Evolutionary conservation across 1,140 invertebrate genomes (phyloP), one percentile per base, ranked within the genome.

Genomic region (Penaeus chinensis): DNA sequence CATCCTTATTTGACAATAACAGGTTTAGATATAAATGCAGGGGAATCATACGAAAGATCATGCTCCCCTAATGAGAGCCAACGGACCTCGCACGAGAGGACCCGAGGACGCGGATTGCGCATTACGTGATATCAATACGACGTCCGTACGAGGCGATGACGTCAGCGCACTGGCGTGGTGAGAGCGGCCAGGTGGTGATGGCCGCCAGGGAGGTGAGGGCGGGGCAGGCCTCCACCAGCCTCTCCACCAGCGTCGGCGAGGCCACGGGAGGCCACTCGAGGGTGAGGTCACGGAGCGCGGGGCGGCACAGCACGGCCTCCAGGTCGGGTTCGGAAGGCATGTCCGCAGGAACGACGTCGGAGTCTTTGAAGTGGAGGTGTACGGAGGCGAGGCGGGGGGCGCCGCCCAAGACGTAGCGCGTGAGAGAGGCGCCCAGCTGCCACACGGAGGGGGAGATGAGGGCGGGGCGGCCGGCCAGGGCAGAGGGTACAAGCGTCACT

Each of bases 141-240:
- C 60, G 24, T 16, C 71, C 69, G 62, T 87, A 78, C n/a, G 27
- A 19, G 7, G 71, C 27, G 19, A 87, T 54, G 61, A 87, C 27
- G 71, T 74, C 10, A 19, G 86, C 81, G 19, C 71, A 63, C 37
- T 87, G 86, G 61, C 78, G 63, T 13, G 61, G 37, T 0, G 69
- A 82, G 60, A 87, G 69, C 27, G 86, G 86, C 86, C 86, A 87
- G 32, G 86, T 83, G 61, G 81, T 77, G 61, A 87, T 76, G 60
- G 19, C 42, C n/a, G 69, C 69, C 47, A 87, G 86, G 18, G 69
- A 77, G 37, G n/a, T 54, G 10, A 87, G 80, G 71, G 80, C 80
- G 32, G 86, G 86, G 37, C 80, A 87, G 42, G 86, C 86, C 32
- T 27, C 37, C 24, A 82, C n/a, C 19, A 87, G 22, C 22, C 5